These are phyloP conservation scores for Artemia sinica DNA, from an alignment of 2,888 invertebrate species.

Conservation along the genomic window DNA sequence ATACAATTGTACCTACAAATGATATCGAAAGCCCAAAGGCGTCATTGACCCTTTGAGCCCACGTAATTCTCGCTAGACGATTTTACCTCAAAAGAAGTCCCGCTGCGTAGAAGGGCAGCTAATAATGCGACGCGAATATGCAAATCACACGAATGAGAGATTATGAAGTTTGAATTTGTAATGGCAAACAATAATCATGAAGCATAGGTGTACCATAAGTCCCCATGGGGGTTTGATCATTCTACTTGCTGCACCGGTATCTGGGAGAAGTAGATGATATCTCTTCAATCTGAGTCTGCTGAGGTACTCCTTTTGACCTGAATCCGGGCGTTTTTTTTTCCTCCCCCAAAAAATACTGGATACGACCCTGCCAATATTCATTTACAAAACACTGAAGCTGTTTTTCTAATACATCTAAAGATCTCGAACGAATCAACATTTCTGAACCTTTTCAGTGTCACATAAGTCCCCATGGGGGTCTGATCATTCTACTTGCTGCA, in stretches of 20 bases:
- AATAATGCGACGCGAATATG: slow-evolving; percentile 11
- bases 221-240: background rate
- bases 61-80: background rate
- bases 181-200: slow-evolving; percentile 8
- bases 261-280: too few relatives aligned
- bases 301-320: too few relatives aligned
- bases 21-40: slow-evolving; percentile 5
- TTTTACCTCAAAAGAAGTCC: slow-evolving; percentile 13
- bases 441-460: too few relatives aligned
- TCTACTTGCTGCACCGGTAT: background rate
- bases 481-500: background rate
- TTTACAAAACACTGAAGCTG: too few relatives aligned
- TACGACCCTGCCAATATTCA: too few relatives aligned
- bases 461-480: slow-evolving; percentile 12
- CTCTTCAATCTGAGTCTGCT: too few relatives aligned
- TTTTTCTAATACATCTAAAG: too few relatives aligned
- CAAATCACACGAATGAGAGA: slow-evolving; percentile 3
- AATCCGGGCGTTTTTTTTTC: too few relatives aligned
- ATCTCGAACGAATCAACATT: too few relatives aligned
- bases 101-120: slow-evolving; percentile 10
- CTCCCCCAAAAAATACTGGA: too few relatives aligned
- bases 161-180: slow-evolving; percentile 9
- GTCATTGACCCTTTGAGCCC: slow-evolving; percentile 11
- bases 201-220: background rate
- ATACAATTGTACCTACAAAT: background rate